Evolutionary conservation across 1,140 invertebrate species (phyloP), one percentile per base, ranked within the genome.

Genomic region (Zaprionus taronus): DNA sequence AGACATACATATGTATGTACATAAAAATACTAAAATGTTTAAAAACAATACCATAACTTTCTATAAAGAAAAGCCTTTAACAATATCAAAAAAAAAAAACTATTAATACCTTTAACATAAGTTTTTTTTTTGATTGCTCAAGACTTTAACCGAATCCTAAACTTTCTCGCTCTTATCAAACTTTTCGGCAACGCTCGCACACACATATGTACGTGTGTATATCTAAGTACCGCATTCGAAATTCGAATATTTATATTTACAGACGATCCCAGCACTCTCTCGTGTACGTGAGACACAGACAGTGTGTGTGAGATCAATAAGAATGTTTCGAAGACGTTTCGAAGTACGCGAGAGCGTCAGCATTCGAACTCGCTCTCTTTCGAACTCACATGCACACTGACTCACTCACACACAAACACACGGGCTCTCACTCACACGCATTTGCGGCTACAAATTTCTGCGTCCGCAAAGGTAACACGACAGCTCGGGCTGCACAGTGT

Each of bases 381-480:
- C 82, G 82, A 85, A 79, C 74, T 84, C 75, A 77, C 81, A 83
- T 57, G 47, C 53, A 73, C 55, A 69, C 44, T 62, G 73, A 77
- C 60, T 49, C 66, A 79, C 76, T 71, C 53, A 76, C 73, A 64
- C 66, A 20, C 51, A 26, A n/a, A n/a, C 41, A 34, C 62, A 31
- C 28, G 49, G 53, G 44, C 36, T 34, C 38, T 55, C 57, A 38
- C 28, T 20, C 28, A 24, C 57, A 38, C 66, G 14, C 49, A 72
- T 73, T 83, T 89, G 83, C 24, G 83, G 83, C 84, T 70, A 72
- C 74, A 72, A 68, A 83, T 84, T 72, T 78, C 75, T 67, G 79
- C 83, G 82, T 51, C 84, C 84, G 78, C 85, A 89, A 89, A 87
- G 84, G 84, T 87, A 77, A 56, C 63, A 77, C 53, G 44, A 65